A percentile compares a stretch with the other conserved stretches of the same genome.
Conservation (phyloP, 2,113 vertebrate species). For the human (Homo sapiens) region DNA sequence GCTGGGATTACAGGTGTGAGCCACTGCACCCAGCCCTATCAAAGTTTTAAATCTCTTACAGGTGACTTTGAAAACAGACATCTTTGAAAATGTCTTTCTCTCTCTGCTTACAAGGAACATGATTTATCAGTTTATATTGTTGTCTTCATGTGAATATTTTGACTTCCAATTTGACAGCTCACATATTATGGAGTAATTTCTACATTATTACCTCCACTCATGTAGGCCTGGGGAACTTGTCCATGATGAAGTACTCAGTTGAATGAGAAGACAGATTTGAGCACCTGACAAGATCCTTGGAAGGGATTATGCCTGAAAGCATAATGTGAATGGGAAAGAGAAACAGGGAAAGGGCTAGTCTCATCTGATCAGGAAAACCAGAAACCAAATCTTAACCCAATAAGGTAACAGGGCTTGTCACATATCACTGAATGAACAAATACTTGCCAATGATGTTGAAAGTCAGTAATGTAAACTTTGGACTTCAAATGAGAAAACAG, state of each 20-base stretch:
- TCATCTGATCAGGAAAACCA: neutral
- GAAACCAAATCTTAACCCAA: neutral
- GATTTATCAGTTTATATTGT: neutral
- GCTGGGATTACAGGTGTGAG: no score
- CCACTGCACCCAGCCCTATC: rapidly evolving
- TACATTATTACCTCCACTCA: neutral
- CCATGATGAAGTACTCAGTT: neutral
- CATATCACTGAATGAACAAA: neutral
- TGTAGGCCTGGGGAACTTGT: neutral
- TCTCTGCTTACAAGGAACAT: neutral
- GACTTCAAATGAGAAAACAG: neutral
- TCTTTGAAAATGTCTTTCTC: constrained; percentile 15
- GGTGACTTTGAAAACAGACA: neutral
- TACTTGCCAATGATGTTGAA: neutral
- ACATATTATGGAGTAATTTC: neutral
- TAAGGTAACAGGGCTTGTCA: neutral
- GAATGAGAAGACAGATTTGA: neutral
- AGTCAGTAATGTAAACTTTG: neutral
- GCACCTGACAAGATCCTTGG: neutral
- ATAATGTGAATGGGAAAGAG: neutral
- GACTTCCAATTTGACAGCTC: neutral
- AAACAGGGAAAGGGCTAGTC: neutral
- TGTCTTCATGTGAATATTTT: neutral
- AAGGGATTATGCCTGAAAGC: neutral
- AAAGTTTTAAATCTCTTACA: neutral